phyloP scores from a whole-genome alignment of 2,113 vertebrate species.

The Sinosuthora webbiana region DNA sequence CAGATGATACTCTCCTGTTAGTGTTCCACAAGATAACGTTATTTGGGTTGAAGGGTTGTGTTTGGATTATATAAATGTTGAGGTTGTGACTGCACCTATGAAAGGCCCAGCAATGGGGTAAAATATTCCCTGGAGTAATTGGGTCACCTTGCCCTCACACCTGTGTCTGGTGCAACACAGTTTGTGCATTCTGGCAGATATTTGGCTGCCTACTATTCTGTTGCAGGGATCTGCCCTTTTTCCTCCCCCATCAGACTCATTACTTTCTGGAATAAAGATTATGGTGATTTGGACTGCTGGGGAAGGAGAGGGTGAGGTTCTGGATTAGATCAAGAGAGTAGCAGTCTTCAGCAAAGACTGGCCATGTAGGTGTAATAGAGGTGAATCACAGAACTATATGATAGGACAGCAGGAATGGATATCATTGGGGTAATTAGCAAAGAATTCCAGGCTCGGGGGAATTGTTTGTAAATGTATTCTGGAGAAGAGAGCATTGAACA shows the following conservation, averaged over 20 bases:
- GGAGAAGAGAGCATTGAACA: not conserved
- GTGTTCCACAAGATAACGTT: not conserved
- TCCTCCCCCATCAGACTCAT: accelerated
- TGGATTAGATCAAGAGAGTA: not conserved
- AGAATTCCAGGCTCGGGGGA: not conserved
- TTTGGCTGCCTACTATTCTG: not conserved
- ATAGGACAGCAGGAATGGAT: not conserved
- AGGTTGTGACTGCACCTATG: not conserved
- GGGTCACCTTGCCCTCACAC: not conserved
- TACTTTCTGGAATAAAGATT: not conserved
- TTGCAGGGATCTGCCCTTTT: not conserved
- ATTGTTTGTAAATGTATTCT: not conserved
- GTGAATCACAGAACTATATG: not conserved
- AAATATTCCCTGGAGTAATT: not conserved
- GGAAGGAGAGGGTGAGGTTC: not conserved
- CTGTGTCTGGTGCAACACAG: not conserved
- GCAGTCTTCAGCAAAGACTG: not conserved
- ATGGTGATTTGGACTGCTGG: not conserved
- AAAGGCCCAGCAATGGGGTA: not conserved
- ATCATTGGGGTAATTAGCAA: not conserved
- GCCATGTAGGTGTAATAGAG: not conserved
- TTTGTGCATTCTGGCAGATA: not conserved
- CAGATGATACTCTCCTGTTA: not conserved
- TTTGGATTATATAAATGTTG: not conserved
- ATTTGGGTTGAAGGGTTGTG: not conserved